Evolutionary conservation across 2,797 vertebrate genomes (phyloP).

Genomic region (Pseudocheirus occidentalis): DNA sequence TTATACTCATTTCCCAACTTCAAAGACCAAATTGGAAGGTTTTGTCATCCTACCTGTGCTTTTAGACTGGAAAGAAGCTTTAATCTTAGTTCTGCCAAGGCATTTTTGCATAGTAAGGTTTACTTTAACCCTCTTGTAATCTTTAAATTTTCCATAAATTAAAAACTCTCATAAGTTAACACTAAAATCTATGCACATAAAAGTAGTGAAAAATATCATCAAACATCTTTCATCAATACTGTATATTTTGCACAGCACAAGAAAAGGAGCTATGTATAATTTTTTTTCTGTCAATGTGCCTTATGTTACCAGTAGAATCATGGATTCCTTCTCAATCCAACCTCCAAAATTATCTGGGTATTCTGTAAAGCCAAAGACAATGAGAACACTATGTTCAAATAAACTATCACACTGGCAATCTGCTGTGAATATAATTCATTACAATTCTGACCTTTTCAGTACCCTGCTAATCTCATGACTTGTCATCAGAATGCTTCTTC

Average conservation of each 20-base stretch:
- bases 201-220: slow-evolving; percentile 32
- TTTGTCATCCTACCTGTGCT: slow-evolving; percentile 32
- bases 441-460: slow-evolving; percentile 82
- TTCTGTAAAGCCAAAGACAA: slow-evolving; percentile 49
- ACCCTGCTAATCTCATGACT: slow-evolving; percentile 77
- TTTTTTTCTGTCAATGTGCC: slow-evolving; percentile 22
- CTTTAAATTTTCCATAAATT: slow-evolving; percentile 23
- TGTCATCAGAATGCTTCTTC: slow-evolving; percentile 76
- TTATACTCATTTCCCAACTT: slow-evolving; percentile 45
- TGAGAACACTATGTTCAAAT: slow-evolving; percentile 42
- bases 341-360: slow-evolving; percentile 65
- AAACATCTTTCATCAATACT: slow-evolving; percentile 43
- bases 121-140: slow-evolving; percentile 29
- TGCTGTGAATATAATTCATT: slow-evolving; percentile 73
- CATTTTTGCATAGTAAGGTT: slow-evolving; percentile 8
- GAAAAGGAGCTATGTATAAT: slow-evolving; percentile 45
- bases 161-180: slow-evolving; percentile 2
- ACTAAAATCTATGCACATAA: slow-evolving; percentile 17
- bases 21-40: slow-evolving; percentile 31
- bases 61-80: slow-evolving; percentile 20
- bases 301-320: slow-evolving; percentile 31
- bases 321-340: slow-evolving; percentile 60
- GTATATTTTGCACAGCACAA: slow-evolving; percentile 10
- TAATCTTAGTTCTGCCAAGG: slow-evolving; percentile 27
- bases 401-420: slow-evolving; percentile 66